Conservation (phyloP, 2,113 vertebrate genomes). For the Stigmatopora nigra region DNA sequence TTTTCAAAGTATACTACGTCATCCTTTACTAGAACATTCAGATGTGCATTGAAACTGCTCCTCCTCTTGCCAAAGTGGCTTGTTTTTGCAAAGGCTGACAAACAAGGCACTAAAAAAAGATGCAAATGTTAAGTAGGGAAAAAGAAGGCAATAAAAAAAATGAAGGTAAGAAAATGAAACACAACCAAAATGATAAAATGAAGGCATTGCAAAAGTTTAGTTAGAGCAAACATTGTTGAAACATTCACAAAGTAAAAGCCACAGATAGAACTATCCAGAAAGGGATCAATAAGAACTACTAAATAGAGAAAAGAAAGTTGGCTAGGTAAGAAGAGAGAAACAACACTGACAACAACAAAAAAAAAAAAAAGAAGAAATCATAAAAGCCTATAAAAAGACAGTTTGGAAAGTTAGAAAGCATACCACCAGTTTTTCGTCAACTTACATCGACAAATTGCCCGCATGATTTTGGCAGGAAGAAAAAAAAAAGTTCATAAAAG, state of each 20-base stretch:
- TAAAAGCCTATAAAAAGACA: conserved; percentile 66
- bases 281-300: conserved; percentile 70
- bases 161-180: conserved; percentile 19
- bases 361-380: conserved; percentile 44
- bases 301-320: conserved; percentile 62
- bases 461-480: conserved; percentile 99
- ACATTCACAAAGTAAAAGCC: conserved; percentile 78
- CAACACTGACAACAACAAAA: neutral
- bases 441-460: conserved; percentile 99
- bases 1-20: neutral
- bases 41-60: conserved; percentile 62
- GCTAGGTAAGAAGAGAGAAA: conserved; percentile 33
- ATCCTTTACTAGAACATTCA: conserved; percentile 59
- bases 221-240: conserved; percentile 68
- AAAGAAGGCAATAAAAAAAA: conserved; percentile 43
- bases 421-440: conserved; percentile 91
- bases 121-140: conserved; percentile 57
- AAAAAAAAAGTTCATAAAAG: conserved; percentile 97
- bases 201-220: conserved; percentile 67
- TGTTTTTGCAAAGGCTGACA: conserved; percentile 67
- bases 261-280: conserved; percentile 70
- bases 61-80: conserved; percentile 65
- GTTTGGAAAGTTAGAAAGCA: conserved; percentile 77
- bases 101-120: conserved; percentile 70
- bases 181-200: conserved; percentile 28